Percentiles rank a stretch among this genome's conserved stretches.
phyloP scores from a whole-genome alignment of 2,888 invertebrate genomes.

The Invenusta paracnida region DNA sequence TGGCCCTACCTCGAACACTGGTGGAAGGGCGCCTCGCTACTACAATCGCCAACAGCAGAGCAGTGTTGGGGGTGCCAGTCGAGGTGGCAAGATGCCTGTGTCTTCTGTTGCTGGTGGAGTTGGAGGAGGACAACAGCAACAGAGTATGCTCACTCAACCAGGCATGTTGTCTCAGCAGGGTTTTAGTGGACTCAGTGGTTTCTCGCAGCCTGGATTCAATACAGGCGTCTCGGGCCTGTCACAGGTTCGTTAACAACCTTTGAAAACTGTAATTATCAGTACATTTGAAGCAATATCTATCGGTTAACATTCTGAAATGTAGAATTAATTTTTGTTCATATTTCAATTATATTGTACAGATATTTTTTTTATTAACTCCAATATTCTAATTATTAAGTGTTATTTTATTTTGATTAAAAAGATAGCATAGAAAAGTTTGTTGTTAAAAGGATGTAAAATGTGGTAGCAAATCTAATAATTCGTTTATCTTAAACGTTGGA shows the following conservation, averaged over 20 bases:
- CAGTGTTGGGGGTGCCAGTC: background rate
- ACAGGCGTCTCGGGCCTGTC: slow-evolving; percentile 62
- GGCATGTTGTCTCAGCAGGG: background rate
- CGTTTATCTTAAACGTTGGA: too few species aligned
- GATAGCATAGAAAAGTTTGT: too few species aligned
- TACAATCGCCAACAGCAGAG: background rate
- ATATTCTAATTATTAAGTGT: too few species aligned
- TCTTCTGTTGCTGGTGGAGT: background rate
- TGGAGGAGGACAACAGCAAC: background rate
- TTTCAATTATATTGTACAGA: too few species aligned
- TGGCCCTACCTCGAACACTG: background rate
- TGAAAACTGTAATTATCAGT: too few species aligned
- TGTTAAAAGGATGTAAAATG: too few species aligned
- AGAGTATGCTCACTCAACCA: background rate
- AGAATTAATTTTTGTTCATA: too few species aligned
- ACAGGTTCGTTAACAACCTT: slow-evolving; percentile 59
- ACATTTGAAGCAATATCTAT: too few species aligned
- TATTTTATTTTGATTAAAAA: too few species aligned
- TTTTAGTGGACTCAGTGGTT: slow-evolving; percentile 60
- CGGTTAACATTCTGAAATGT: too few species aligned
- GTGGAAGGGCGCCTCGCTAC: background rate
- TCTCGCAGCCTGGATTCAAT: slow-evolving; percentile 65
- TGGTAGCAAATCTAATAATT: too few species aligned
- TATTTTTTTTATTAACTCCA: too few species aligned
- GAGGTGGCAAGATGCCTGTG: background rate